These are phyloP conservation scores for Semicossyphus pulcher DNA, from an alignment of 2,113 vertebrate species.

Conservation along the genomic window DNA sequence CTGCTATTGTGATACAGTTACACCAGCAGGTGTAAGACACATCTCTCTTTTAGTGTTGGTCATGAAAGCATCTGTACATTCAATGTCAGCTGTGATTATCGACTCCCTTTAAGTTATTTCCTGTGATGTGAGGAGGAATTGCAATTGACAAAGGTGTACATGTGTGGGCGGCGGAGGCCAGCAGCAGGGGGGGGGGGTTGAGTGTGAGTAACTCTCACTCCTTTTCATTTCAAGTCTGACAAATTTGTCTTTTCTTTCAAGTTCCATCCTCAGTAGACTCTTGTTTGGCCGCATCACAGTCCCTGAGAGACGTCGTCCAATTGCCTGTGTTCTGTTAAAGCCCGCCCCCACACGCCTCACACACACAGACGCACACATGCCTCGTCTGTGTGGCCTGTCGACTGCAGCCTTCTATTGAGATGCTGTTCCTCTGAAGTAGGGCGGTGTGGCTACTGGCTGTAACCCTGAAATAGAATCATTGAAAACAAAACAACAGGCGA, in stretches of 20 bases:
- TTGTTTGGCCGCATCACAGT: slow-evolving; percentile 65
- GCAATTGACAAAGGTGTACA: slow-evolving; percentile 17
- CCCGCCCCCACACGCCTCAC: slow-evolving; percentile 17
- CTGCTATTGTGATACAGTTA: too few relatives aligned
- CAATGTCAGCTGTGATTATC: background rate
- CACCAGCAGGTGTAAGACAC: too few relatives aligned
- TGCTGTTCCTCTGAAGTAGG: slow-evolving; percentile 46
- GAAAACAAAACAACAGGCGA: slow-evolving; percentile 62
- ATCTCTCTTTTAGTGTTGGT: background rate
- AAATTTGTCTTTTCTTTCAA: slow-evolving; percentile 64
- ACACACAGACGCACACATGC: slow-evolving; percentile 8
- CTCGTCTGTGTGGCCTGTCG: slow-evolving; percentile 49
- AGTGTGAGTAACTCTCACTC: slow-evolving; percentile 31
- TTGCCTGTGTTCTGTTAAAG: slow-evolving; percentile 41
- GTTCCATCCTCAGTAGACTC: slow-evolving; percentile 38
- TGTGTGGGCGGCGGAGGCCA: slow-evolving; percentile 8
- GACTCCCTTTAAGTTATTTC: slow-evolving; percentile 10
- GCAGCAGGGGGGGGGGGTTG: background rate
- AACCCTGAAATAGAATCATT: slow-evolving; percentile 72
- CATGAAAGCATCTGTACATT: background rate
- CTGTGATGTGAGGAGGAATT: slow-evolving; percentile 21
- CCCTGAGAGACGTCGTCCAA: slow-evolving; percentile 63
- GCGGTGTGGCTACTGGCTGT: slow-evolving; percentile 48
- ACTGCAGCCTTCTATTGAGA: slow-evolving; percentile 56
- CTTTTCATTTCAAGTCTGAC: slow-evolving; percentile 66